Percentiles rank a stretch among this genome's conserved stretches.
These are phyloP conservation scores for Corythornis cristatus DNA, from an alignment of 2,113 vertebrate species.

Conservation along the genomic window DNA sequence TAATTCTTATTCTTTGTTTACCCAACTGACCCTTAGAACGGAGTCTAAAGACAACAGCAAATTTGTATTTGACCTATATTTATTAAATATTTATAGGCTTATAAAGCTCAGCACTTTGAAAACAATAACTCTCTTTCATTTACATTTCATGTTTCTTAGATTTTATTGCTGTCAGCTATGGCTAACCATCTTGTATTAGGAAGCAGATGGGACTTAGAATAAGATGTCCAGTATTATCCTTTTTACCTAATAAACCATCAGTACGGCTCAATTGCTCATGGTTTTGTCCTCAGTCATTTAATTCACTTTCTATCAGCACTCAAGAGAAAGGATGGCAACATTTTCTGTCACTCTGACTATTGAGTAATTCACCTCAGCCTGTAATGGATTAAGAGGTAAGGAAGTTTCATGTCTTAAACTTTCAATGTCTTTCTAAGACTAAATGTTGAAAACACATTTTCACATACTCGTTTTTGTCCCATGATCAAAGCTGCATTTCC, in stretches of 20 bases:
- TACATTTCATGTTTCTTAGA: constrained; percentile 17
- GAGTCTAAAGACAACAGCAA: neutral
- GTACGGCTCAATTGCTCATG: constrained; percentile 7
- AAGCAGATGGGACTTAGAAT: neutral
- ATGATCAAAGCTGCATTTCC: neutral
- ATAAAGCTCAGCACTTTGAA: constrained; percentile 31
- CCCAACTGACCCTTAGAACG: neutral
- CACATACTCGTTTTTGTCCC: neutral
- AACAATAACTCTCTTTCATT: constrained; percentile 38
- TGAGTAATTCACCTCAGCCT: neutral
- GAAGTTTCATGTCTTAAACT: neutral
- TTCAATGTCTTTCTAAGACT: neutral
- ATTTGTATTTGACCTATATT: neutral
- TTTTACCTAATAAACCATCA: constrained; percentile 43
- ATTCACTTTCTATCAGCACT: neutral
- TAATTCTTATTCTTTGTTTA: neutral
- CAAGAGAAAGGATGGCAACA: neutral
- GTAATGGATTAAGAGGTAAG: neutral
- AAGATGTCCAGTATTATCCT: neutral
- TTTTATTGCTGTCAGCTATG: neutral
- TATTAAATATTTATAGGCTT: constrained; percentile 35
- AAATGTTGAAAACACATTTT: neutral
- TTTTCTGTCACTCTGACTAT: neutral
- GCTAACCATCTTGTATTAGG: neutral
- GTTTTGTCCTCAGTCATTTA: constrained; percentile 39